Evolutionary conservation across 2,113 vertebrate genomes (phyloP).

Genomic region (Phodopus roborovskii): DNA sequence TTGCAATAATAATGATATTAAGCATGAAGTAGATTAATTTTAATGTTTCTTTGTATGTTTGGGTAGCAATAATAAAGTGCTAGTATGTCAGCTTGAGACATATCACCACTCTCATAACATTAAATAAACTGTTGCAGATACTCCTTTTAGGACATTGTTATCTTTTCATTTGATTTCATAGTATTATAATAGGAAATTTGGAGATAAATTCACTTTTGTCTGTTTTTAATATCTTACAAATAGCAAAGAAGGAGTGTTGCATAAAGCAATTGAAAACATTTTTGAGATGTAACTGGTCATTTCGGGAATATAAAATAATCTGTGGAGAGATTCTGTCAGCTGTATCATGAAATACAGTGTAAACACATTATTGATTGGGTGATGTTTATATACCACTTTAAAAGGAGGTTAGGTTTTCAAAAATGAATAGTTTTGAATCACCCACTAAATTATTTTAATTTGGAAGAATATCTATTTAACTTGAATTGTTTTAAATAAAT

Average conservation of each 20-base stretch:
- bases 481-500: neutral
- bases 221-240: neutral
- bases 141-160: neutral
- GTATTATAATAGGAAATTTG: neutral
- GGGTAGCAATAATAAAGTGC: neutral
- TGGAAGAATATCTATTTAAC: neutral
- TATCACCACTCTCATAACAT: neutral
- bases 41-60: neutral
- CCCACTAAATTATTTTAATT: neutral
- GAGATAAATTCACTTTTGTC: neutral
- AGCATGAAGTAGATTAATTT: neutral
- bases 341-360: neutral
- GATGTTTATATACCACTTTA: neutral
- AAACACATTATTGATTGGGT: neutral
- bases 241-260: neutral
- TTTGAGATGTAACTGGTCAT: neutral
- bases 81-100: neutral
- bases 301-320: neutral
- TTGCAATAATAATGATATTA: neutral
- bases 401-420: neutral
- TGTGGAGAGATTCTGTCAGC: neutral
- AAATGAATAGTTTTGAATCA: neutral
- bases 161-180: neutral
- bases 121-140: neutral
- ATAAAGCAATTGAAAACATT: neutral